Evolutionary conservation across 1,140 invertebrate genomes (phyloP).

Genomic region (Leucophenga varia): DNA sequence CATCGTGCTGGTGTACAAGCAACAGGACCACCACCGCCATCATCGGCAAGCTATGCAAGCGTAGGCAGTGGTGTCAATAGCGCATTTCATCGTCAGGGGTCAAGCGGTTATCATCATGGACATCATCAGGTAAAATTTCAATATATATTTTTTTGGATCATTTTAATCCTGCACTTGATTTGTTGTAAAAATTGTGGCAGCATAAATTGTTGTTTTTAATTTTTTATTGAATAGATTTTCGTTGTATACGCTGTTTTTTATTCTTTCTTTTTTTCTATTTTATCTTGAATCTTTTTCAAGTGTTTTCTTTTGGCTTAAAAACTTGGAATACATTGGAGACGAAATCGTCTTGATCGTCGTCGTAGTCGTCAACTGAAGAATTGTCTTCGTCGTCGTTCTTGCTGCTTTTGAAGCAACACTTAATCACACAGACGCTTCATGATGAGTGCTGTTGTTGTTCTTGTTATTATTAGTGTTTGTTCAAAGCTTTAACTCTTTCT

Average conservation of each 20-base stretch:
- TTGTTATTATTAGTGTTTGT: constrained; percentile 40
- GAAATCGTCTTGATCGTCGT: too few species aligned
- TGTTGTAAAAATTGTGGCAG: too few species aligned
- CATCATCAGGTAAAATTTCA: constrained; percentile 47
- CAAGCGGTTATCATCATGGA: constrained; percentile 50
- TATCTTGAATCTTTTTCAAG: constrained; percentile 6
- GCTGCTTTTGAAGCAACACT: too few species aligned
- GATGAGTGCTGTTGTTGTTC: constrained; percentile 29
- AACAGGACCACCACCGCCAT: background rate
- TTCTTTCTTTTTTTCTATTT: constrained; percentile 17
- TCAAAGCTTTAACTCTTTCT: constrained; percentile 52
- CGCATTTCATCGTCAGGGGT: constrained; percentile 48
- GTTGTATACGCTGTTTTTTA: too few species aligned
- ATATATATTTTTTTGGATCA: too few species aligned
- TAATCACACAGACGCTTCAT: constrained; percentile 46
- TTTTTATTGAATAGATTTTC: too few species aligned
- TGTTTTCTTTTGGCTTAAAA: constrained; percentile 8
- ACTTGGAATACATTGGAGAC: too few species aligned
- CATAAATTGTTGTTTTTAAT: too few species aligned
- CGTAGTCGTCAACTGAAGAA: background rate
- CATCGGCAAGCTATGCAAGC: constrained; percentile 23
- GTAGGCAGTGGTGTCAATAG: constrained; percentile 45
- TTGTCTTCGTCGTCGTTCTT: constrained; percentile 21
- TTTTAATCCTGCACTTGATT: too few species aligned
- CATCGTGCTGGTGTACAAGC: constrained; percentile 1